Base-by-base conservation (phyloP, 2,113 vertebrate genomes). In the Chaetodon trifascialis region DNA sequence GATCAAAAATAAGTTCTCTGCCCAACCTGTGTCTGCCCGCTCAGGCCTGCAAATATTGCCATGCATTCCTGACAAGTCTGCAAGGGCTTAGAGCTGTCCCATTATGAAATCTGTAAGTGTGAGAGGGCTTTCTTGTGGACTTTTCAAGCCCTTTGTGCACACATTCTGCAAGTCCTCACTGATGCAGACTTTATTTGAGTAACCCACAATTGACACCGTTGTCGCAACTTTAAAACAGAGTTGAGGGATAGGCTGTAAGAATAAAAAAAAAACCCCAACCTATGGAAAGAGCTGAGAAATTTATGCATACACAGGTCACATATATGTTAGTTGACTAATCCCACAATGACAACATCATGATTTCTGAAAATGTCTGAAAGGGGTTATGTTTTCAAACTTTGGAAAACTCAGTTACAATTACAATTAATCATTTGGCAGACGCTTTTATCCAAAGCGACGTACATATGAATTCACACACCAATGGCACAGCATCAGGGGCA, bases 31-130 rank as follows among this genome's bases (percentile, higher is more conserved):
- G 19, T 75, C 73, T 64, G 4, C 40, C 56, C 34, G 66, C 0
- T 11, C 51, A 46, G 46, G 9, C 56, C 38, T 42, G 7, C 21
- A 79, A 63, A 81, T 69, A 70, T 44, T 4, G 30, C 34, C 40
- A n/a, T 82, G 70, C 62, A 85, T 81, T 70, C 73, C 71, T 83
- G 11, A 75, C 78, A 78, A 78, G 34, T 80, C 71, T 80, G 49
- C 44, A 62, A 55, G 10, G 60, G 58, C 52, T 76, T 51, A 70
- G 46, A 64, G 44, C 38, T 67, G 47, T 68, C 56, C 47, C 38
- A 63, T 84, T 80, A 65, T 56, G 58, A 75, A 69, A 79, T 81
- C 63, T 82, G 52, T 47, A 82, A 60, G 62, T 65, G 67, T 84
- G 55, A 49, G 66, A 46, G 12, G 76, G 40, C 23, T 63, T 73